Evolutionary conservation across 2,888 invertebrate species (phyloP).

Genomic region (Teinopalpus imperialis): DNA sequence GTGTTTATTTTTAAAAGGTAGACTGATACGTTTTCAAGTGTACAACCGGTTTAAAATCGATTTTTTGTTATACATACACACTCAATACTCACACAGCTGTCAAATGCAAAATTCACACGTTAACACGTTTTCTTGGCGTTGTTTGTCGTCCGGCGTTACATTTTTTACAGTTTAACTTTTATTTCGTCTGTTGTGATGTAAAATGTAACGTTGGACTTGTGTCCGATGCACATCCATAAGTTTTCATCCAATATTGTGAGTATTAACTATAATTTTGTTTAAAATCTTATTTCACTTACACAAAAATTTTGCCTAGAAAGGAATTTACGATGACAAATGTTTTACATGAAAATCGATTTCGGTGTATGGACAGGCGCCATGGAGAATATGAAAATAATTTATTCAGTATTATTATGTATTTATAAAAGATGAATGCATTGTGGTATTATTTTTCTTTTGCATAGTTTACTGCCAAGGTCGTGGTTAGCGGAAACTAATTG

Average conservation of each 20-base stretch:
- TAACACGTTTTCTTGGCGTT: slow-evolving; percentile 80
- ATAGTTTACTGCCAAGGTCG: slow-evolving; percentile 20
- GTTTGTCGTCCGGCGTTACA: slow-evolving; percentile 74
- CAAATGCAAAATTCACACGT: slow-evolving; percentile 68
- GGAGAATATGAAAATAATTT: neutral
- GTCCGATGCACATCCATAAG: slow-evolving; percentile 51
- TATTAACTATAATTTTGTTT: slow-evolving; percentile 32
- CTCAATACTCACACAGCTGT: slow-evolving; percentile 34
- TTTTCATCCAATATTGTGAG: slow-evolving; percentile 58
- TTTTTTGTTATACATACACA: slow-evolving; percentile 28
- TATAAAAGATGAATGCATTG: slow-evolving; percentile 4
- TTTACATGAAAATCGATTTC: slow-evolving; percentile 21
- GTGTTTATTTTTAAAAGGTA: no score
- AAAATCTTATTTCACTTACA: neutral
- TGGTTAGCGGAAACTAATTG: slow-evolving; percentile 11
- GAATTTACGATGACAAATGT: slow-evolving; percentile 19
- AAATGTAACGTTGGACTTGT: slow-evolving; percentile 61
- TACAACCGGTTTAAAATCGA: slow-evolving; percentile 20
- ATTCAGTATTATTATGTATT: neutral
- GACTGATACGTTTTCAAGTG: no score
- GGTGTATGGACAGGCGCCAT: neutral
- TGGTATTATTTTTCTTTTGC: slow-evolving; percentile 8
- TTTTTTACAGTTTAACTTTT: slow-evolving; percentile 62
- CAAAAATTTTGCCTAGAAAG: slow-evolving; percentile 5
- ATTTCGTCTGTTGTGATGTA: slow-evolving; percentile 61